A percentile compares a stretch with the other conserved stretches of the same genome.
Conservation (phyloP, 1,140 invertebrate species). For the Wiebesia pumilae region DNA sequence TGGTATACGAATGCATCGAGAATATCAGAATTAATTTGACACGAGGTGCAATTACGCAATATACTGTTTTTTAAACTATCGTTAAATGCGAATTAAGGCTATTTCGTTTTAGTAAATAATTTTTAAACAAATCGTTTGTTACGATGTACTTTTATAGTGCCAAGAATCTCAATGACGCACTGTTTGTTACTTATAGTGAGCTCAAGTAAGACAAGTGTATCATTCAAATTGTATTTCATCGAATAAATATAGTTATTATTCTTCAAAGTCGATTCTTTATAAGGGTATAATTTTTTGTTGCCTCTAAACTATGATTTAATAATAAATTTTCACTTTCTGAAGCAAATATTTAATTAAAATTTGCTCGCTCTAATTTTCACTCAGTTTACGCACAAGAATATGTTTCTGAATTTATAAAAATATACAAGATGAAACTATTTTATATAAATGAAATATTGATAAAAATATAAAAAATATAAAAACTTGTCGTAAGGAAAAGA, state of each 20-base stretch:
- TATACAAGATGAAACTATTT: too few species aligned
- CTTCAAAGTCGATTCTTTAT: background rate
- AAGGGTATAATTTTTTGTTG: background rate
- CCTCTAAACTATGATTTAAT: background rate
- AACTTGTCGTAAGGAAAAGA: too few species aligned
- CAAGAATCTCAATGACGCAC: constrained; percentile 52
- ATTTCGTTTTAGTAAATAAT: constrained; percentile 22
- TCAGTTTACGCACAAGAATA: too few species aligned
- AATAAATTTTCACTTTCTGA: background rate
- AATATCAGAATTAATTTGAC: background rate
- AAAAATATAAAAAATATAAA: too few species aligned
- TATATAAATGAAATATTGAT: too few species aligned
- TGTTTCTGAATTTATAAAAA: too few species aligned
- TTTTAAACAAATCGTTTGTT: constrained; percentile 31
- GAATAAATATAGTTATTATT: constrained; percentile 13
- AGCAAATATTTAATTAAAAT: too few species aligned
- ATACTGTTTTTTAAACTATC: background rate
- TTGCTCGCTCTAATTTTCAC: too few species aligned
- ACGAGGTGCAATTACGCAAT: background rate
- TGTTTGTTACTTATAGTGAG: constrained; percentile 18
- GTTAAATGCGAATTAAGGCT: background rate
- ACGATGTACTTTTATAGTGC: constrained; percentile 39
- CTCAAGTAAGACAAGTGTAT: constrained; percentile 31
- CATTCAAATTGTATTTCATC: constrained; percentile 15
- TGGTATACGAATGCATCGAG: background rate